phyloP scores from a whole-genome alignment of 2,888 invertebrate species.

The Dastarcus helophoroides region DNA sequence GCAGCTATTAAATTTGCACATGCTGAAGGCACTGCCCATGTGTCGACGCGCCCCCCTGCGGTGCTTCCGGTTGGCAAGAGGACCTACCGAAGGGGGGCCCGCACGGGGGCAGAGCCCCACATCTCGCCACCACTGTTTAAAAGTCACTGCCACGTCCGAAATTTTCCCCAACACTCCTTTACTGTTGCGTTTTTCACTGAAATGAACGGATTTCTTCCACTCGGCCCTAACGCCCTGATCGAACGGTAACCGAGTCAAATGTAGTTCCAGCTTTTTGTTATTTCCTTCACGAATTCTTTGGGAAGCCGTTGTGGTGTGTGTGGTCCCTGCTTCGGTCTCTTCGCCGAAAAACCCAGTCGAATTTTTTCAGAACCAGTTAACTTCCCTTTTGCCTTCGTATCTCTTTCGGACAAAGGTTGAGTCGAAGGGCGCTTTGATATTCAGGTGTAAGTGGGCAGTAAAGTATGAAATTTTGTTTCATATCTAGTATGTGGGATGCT shows the following conservation, averaged over 20 bases:
- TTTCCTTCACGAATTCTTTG: constrained; percentile 17
- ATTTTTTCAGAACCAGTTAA: too few species aligned
- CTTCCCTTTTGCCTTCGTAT: constrained; percentile 14
- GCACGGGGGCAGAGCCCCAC: constrained; percentile 39
- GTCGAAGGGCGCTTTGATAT: constrained; percentile 7
- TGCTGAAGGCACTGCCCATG: constrained; percentile 73
- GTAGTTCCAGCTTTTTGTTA: constrained; percentile 12
- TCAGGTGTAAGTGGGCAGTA: too few species aligned
- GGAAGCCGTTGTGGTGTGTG: constrained; percentile 24
- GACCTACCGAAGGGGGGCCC: constrained; percentile 29
- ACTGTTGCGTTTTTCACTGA: constrained; percentile 11
- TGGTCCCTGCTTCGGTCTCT: too few species aligned
- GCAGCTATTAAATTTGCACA: constrained; percentile 70
- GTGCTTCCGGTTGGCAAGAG: constrained; percentile 14
- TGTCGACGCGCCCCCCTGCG: constrained; percentile 32
- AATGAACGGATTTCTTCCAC: constrained; percentile 1
- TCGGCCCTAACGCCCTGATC: not conserved
- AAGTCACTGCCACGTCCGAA: constrained; percentile 36
- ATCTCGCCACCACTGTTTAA: constrained; percentile 40
- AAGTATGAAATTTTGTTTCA: constrained; percentile 13
- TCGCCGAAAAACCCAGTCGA: too few species aligned
- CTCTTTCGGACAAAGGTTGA: constrained; percentile 12
- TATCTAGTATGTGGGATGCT: constrained; percentile 16
- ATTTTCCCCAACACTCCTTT: constrained; percentile 29
- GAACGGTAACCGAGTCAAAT: not conserved